A percentile compares a stretch with the other conserved stretches of the same genome.
phyloP scores from a whole-genome alignment of 2,113 vertebrate genomes.

The Cyanocitta stelleri region DNA sequence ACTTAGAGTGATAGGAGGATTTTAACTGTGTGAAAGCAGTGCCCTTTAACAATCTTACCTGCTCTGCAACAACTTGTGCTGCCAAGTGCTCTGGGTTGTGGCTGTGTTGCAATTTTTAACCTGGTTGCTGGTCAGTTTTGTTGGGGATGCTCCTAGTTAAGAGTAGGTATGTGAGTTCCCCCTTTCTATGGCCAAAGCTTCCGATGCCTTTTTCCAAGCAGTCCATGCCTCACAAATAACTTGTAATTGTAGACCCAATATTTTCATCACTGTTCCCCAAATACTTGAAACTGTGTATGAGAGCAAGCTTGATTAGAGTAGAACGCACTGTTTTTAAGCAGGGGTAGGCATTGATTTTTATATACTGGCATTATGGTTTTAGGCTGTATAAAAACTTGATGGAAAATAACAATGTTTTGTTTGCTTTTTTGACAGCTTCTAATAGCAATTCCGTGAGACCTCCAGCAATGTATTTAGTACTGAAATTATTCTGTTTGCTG shows the following conservation, averaged over 20 bases:
- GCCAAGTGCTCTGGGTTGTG: not conserved
- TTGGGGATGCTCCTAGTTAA: not conserved
- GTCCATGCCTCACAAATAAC: not conserved
- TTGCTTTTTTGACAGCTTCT: constrained; percentile 42
- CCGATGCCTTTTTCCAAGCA: not conserved
- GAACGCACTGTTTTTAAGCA: not conserved
- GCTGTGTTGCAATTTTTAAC: not conserved
- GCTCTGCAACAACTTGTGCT: not conserved
- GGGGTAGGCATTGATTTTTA: not conserved
- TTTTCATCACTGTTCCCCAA: not conserved
- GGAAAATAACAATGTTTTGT: not conserved
- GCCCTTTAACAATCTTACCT: not conserved
- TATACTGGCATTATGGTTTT: not conserved
- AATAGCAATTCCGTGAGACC: not conserved
- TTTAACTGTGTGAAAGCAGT: not conserved
- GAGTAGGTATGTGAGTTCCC: not conserved
- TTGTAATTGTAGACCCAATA: accelerated
- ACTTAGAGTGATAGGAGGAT: not conserved
- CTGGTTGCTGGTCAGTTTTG: not conserved
- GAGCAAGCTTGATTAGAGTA: not conserved
- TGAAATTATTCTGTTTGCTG: constrained; percentile 3
- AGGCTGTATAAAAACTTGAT: constrained; percentile 7
- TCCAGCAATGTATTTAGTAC: constrained; percentile 27
- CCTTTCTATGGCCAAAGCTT: not conserved
- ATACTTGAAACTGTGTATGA: not conserved